A percentile compares a stretch with the other conserved stretches of the same genome.
These are phyloP conservation scores for Diuraphis noxia DNA, from an alignment of 1,140 invertebrate genomes.

Conservation along the genomic window DNA sequence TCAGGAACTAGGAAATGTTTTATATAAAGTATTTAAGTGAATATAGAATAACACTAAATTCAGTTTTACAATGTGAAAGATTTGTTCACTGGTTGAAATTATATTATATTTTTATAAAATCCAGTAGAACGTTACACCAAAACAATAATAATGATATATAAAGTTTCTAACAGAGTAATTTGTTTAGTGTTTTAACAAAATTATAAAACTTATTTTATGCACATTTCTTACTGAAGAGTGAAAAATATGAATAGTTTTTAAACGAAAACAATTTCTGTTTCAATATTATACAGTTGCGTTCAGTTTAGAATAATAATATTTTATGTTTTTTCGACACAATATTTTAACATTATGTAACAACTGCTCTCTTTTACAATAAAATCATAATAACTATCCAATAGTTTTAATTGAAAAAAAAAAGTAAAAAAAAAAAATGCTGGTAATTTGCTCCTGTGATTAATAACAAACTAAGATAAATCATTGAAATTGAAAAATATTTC, in stretches of 20 bases:
- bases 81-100: not conserved
- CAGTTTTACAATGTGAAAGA: not conserved
- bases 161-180: conserved; percentile 17
- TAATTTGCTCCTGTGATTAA: not conserved
- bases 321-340: not conserved
- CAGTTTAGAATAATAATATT: not conserved
- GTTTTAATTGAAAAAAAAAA: not conserved
- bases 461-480: not conserved
- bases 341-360: not conserved
- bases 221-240: not conserved
- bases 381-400: not conserved
- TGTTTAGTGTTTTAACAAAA: conserved; percentile 9
- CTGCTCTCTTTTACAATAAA: not conserved
- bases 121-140: not conserved
- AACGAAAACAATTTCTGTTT: not conserved
- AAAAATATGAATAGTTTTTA: not conserved
- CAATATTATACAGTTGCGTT: not conserved
- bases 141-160: conserved; percentile 13
- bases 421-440: not conserved
- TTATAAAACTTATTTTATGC: conserved; percentile 24
- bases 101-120: not conserved
- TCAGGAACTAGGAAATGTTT: no score
- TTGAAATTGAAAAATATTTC: not conserved
- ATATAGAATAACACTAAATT: not conserved
- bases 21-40: not conserved